Evolutionary conservation across 1,140 invertebrate genomes (phyloP).

Genomic region (Ganaspis sp.): DNA sequence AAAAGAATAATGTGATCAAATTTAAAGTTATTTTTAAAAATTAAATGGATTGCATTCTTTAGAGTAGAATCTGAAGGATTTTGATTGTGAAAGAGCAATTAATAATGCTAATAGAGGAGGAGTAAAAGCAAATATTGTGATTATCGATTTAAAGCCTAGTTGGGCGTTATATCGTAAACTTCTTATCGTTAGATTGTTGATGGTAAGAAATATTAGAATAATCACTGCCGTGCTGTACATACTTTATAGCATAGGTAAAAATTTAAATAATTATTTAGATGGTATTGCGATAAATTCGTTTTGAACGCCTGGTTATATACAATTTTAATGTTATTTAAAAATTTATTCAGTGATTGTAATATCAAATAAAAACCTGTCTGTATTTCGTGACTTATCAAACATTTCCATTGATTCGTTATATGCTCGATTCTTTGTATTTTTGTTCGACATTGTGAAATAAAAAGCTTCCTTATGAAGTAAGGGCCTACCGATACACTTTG

Average conservation of each 20-base stretch:
- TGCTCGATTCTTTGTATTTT: neutral
- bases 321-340: neutral
- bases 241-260: constrained; percentile 64
- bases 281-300: constrained; percentile 49
- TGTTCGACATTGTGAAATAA: neutral
- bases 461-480: neutral
- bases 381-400: neutral
- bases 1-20: constrained; percentile 28
- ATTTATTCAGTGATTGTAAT: neutral
- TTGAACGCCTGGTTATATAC: neutral
- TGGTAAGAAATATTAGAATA: constrained; percentile 58
- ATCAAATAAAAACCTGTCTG: neutral
- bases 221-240: constrained; percentile 74
- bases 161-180: constrained; percentile 47
- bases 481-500: neutral
- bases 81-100: constrained; percentile 32
- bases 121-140: constrained; percentile 51
- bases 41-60: neutral
- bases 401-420: neutral
- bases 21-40: constrained; percentile 38
- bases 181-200: constrained; percentile 51
- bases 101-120: constrained; percentile 33
- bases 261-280: constrained; percentile 26
- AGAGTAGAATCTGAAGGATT: constrained; percentile 43
- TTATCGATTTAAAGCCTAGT: constrained; percentile 40